Evolutionary conservation across 2,797 vertebrate species (phyloP), one percentile per base, ranked within the genome.

Genomic region (Tragopan temminckii): DNA sequence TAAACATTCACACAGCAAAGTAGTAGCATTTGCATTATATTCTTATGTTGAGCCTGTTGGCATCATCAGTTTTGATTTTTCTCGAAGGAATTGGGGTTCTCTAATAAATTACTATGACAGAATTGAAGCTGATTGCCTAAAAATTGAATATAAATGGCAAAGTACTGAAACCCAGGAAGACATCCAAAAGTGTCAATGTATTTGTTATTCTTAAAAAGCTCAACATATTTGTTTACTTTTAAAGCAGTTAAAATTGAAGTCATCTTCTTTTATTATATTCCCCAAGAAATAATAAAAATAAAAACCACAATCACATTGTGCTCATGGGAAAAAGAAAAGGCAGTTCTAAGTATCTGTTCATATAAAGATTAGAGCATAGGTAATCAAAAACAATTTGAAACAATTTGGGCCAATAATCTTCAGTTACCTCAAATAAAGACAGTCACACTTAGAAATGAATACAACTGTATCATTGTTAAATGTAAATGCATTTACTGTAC

Each of bases 331-430:
- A 92, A 90, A 55, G 75, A 91, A 85, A 91, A 94, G 66, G 53
- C 80, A 90, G 11, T 80, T 95, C 82, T 88, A 86, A 59, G 35
- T 91, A 93, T 95, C 75, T 95, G 68, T 94, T 95, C 78, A 40
- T 74, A 89, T 93, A 63, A 69, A 80, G 90, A 96, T 96, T 96
- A 87, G 79, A 96, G 77, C 86, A 81, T 55, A 84, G 78, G 69
- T 96, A 97, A 96, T 97, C 75, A 91, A 95, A 96, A 96, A 3
- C 81, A 94, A 91, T 97, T 96, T 85, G 48, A 97, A 96, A 92
- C 84, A 84, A 95, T 97, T 96, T 93, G 85, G 93, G 74, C 90
- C 88, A 76, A 94, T 95, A 97, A 96, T 96, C 86, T 95, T 96
- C 64, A 93, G 84, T 96, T 97, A 85, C 52, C 53, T 90, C 69